These are phyloP conservation scores for Stegastes partitus DNA, from an alignment of 2,113 vertebrate genomes.

Conservation along the genomic window DNA sequence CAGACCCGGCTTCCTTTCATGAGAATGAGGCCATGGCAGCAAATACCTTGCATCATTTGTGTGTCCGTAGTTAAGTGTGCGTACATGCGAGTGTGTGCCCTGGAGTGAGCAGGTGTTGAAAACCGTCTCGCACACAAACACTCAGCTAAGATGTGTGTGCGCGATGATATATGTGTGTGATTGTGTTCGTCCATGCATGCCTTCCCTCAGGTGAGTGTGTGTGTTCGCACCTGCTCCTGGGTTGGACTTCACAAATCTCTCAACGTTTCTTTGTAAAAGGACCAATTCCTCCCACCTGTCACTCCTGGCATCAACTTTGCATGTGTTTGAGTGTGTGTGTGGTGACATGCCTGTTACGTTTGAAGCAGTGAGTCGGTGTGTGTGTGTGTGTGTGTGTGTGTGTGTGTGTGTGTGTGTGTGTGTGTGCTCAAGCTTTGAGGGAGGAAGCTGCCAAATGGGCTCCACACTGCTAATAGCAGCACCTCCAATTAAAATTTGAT, in stretches of 20 bases:
- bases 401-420: too few relatives aligned
- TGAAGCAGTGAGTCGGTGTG: too few relatives aligned
- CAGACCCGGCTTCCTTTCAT: not conserved
- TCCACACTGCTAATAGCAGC: not conserved
- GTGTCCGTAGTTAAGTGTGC: not conserved
- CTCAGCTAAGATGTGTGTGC: too few relatives aligned
- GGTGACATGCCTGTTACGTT: too few relatives aligned
- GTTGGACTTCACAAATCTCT: not conserved
- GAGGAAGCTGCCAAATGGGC: not conserved
- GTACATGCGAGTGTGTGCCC: not conserved
- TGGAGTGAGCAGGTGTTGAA: slow-evolving; percentile 4
- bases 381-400: too few relatives aligned
- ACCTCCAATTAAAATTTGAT: not conserved
- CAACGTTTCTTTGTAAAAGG: slow-evolving; percentile 10
- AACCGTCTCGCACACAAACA: not conserved
- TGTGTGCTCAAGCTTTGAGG: not conserved
- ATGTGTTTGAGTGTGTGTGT: not conserved
- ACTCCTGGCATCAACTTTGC: slow-evolving; percentile 25
- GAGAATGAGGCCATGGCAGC: not conserved
- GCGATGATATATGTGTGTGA: not conserved
- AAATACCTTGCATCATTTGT: not conserved
- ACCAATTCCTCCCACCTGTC: slow-evolving; percentile 26
- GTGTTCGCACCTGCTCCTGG: slow-evolving; percentile 12
- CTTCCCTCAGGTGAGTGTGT: slow-evolving; percentile 25
- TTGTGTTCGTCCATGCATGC: not conserved